Evolutionary conservation across 2,888 invertebrate genomes (phyloP), one percentile per base, ranked within the genome.

Genomic region (Pseudanteris insignis): DNA sequence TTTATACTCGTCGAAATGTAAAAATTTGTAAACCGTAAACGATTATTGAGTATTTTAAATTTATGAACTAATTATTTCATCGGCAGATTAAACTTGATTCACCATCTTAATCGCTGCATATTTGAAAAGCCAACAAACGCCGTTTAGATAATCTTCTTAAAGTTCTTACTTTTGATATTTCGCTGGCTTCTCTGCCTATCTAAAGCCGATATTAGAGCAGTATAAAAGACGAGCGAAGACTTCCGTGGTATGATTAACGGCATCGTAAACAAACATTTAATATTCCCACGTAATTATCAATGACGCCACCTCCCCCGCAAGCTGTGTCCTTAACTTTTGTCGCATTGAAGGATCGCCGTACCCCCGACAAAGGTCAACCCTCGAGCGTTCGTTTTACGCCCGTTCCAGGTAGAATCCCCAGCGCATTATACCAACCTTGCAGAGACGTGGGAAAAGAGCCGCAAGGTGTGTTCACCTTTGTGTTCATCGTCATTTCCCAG

Each of bases 101-200:
- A 21, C 21, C 21, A 21, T 21, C 8, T 5, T n/a, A 26, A 26
- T 26, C n/a, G 6, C 8, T n/a, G 26, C 63, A 63, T 30, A 51
- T 33, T 40, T 66, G 66, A 67, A 60, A 65, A 68, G 48, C 63
- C 65, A 57, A 63, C 57, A 67, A 72, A 67, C 67, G 65, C 59
- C 57, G 65, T 66, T 70, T 67, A 63, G 57, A 46, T 71, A 70
- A 74, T 71, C 70, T 67, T 44, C 65, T 71, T 70, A 70, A 57
- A 64, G 34, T 62, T 21, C 64, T 65, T 57, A 38, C 61, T 44
- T 47, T 30, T 43, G 64, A 67, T 66, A 51, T 47, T 51, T 54
- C 40, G 50, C 51, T 63, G 71, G 71, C 68, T 74, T 72, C 72
- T 5, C 12, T 8, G 60, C 43, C 43, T 47, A n/a, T 2, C 8